Evolutionary conservation across 2,797 vertebrate genomes (phyloP).

Genomic region (Amazona finschi): DNA sequence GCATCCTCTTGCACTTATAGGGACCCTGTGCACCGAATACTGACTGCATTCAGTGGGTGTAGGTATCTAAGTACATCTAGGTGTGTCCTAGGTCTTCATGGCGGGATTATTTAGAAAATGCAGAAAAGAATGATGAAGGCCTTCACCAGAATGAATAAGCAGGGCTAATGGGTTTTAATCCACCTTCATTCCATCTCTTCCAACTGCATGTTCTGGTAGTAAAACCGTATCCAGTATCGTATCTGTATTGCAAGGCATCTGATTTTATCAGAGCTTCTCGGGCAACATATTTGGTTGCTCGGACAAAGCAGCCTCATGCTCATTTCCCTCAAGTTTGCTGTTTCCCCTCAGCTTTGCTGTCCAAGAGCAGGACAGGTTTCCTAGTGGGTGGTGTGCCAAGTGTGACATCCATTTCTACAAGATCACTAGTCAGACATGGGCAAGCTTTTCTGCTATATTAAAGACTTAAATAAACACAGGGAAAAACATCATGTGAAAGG

Average conservation of each 20-base stretch:
- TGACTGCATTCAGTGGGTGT: neutral
- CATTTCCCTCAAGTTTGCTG: neutral
- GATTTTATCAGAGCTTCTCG: neutral
- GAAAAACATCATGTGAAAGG: neutral
- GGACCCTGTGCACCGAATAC: neutral
- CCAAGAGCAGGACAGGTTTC: neutral
- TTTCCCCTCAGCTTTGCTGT: neutral
- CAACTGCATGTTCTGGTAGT: neutral
- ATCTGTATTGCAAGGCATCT: neutral
- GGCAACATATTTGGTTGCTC: neutral
- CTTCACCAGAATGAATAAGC: neutral
- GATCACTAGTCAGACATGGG: neutral
- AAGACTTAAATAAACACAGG: neutral
- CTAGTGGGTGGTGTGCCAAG: neutral
- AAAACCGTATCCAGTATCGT: neutral
- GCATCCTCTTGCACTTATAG: fast-evolving
- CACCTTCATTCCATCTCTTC: neutral
- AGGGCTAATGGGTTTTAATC: neutral
- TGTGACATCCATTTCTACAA: neutral
- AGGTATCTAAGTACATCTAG: neutral
- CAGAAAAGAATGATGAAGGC: neutral
- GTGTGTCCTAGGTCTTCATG: neutral
- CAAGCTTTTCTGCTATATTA: neutral
- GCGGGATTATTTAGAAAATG: neutral
- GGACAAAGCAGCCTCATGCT: neutral